These are phyloP conservation scores for Nematolebias whitei DNA, from an alignment of 2,113 vertebrate genomes.

Conservation along the genomic window DNA sequence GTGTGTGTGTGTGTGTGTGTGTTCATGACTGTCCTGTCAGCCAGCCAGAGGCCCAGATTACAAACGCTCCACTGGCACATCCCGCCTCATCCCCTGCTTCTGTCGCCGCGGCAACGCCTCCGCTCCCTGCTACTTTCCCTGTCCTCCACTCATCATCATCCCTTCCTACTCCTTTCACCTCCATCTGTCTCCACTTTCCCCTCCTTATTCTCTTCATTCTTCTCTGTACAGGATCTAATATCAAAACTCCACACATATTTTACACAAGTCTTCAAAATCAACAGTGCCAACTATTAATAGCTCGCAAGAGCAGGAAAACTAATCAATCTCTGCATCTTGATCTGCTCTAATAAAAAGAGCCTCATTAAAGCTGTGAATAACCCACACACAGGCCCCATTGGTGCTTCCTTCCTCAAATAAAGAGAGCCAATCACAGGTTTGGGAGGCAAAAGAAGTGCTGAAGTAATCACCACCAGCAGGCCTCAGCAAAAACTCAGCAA, in stretches of 20 bases:
- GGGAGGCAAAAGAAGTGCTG: conserved; percentile 15
- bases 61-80: conserved; percentile 57
- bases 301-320: conserved; percentile 31
- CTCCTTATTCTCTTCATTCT: not conserved
- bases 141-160: conserved; percentile 20
- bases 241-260: conserved; percentile 49
- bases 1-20: conserved; percentile 23
- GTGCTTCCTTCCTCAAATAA: conserved; percentile 38
- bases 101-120: conserved; percentile 68
- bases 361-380: conserved; percentile 36
- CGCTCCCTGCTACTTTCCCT: conserved; percentile 44
- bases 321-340: conserved; percentile 48
- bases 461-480: conserved; percentile 59
- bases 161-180: conserved; percentile 28
- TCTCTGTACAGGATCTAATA: conserved; percentile 22
- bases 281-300: conserved; percentile 13
- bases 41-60: conserved; percentile 64
- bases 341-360: conserved; percentile 53
- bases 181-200: conserved; percentile 37
- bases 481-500: conserved; percentile 9
- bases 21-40: conserved; percentile 45
- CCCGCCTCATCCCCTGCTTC: conserved; percentile 60
- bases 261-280: conserved; percentile 32
- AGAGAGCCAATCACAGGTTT: conserved; percentile 46
- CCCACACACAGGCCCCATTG: conserved; percentile 8